Evolutionary conservation across 1,140 invertebrate genomes (phyloP), one percentile per base, ranked within the genome.

Genomic region (Sminthurides bifidus): DNA sequence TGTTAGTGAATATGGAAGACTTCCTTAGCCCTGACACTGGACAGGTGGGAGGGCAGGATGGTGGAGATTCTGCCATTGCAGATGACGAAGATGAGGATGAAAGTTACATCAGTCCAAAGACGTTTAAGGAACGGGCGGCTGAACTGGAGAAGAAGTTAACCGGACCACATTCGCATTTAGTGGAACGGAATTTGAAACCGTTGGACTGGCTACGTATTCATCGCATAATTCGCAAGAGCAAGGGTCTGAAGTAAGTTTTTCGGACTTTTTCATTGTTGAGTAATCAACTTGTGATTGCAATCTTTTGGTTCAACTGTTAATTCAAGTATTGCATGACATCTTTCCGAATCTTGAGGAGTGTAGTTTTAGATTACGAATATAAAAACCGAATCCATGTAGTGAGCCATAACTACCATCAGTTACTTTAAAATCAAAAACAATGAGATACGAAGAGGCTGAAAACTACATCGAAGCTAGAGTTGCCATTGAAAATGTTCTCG

Each of bases 181-280:
- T 58, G 0, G 43, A 29, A 38, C 29, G 56, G 17, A 53, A 30
- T 29, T 45, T 58, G 14, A 45, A 27, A n/a, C 33, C 50, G 14
- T 49, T 52, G 14, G 56, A 58, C 23, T 58, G 56, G 56, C 51
- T 58, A 12, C 48, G 37, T 24, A 58, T 58, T 35, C 56, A 58
- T 31, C 49, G 56, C 0, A 48, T 58, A n/a, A 58, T 58, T 31
- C 26, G 56, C 8, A 58, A 58, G 24, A 58, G 56, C 40, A 58
- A 58, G 48, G 56, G 56, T 4, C 56, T 58, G n/a, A 58, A 58
- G 56, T 58, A 48, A 46, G 41, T 53, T 5, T 19, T 14, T 45
- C n/a, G 10, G 23, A 27, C 10, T 49, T 12, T 10, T 27, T 27
- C 10, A 10, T 14, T 44, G 21, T 14, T 44, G 12, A 12, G 10